phyloP scores from a whole-genome alignment of 2,888 invertebrate genomes.

The Exocentrus adspersus region DNA sequence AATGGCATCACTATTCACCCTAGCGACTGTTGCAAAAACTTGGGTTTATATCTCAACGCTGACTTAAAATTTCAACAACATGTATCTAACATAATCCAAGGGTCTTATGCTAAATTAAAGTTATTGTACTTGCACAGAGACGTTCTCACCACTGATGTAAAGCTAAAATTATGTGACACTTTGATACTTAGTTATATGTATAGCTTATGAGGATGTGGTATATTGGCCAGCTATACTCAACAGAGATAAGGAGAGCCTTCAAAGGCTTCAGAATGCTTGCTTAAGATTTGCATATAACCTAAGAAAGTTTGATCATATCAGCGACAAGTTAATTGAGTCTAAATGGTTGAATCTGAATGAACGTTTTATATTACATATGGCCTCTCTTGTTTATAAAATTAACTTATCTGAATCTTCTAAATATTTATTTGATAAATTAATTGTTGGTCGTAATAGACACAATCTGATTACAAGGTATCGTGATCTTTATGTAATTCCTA shows the following conservation, averaged over 20 bases:
- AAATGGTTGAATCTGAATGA: too few species aligned
- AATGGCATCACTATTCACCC: not conserved
- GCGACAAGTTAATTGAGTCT: too few species aligned
- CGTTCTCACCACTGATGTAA: not conserved
- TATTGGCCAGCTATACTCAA: not conserved
- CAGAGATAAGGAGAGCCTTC: not conserved
- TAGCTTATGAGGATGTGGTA: not conserved
- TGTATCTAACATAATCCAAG: not conserved
- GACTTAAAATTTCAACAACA: not conserved
- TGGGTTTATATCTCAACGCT: not conserved
- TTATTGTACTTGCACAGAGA: not conserved
- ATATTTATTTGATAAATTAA: too few species aligned
- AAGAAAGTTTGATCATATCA: not conserved
- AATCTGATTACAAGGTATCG: too few species aligned
- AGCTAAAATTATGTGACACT: not conserved
- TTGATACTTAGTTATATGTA: not conserved
- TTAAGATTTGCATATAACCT: not conserved
- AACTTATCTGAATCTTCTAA: too few species aligned
- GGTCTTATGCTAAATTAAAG: not conserved
- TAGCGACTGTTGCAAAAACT: not conserved
- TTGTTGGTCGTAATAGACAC: too few species aligned
- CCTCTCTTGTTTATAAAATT: too few species aligned
- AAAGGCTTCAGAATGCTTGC: not conserved
- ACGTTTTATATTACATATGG: too few species aligned
- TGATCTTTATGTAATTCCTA: too few species aligned